These are phyloP conservation scores for Cordilura impudica DNA, from an alignment of 2,888 invertebrate genomes.

Conservation along the genomic window DNA sequence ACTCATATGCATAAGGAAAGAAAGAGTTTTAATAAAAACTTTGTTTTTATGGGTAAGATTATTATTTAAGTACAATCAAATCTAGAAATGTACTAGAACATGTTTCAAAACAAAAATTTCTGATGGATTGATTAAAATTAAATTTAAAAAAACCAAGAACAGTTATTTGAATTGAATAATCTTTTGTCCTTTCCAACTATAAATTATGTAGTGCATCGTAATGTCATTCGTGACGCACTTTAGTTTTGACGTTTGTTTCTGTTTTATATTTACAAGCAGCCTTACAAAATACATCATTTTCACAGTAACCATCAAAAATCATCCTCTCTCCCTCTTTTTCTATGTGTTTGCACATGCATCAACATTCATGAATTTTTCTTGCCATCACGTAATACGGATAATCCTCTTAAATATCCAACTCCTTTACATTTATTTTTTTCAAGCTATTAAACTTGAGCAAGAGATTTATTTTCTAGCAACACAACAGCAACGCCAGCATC, in stretches of 20 bases:
- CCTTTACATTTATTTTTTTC: neutral
- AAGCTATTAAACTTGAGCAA: conserved; percentile 47
- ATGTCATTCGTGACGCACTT: too few species aligned
- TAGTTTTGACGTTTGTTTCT: neutral
- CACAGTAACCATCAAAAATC: conserved; percentile 35
- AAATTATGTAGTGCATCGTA: too few species aligned
- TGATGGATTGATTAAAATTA: too few species aligned
- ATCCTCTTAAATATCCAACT: conserved; percentile 36
- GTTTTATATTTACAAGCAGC: conserved; percentile 14
- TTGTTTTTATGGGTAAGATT: too few species aligned
- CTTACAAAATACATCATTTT: conserved; percentile 34
- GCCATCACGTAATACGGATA: conserved; percentile 51
- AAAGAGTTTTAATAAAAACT: too few species aligned
- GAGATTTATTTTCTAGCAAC: conserved; percentile 54
- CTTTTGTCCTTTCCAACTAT: too few species aligned
- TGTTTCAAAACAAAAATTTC: too few species aligned
- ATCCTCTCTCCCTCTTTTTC: conserved; percentile 35
- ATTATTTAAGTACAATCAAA: too few species aligned
- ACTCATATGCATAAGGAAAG: too few species aligned
- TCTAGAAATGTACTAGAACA: too few species aligned
- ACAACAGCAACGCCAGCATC: neutral
- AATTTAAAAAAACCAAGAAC: too few species aligned
- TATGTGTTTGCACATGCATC: neutral
- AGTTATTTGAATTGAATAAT: too few species aligned
- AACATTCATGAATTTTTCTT: conserved; percentile 4